Evolutionary conservation across 2,113 vertebrate genomes (phyloP).

Genomic region (Brachyhypopomus occidentalis): DNA sequence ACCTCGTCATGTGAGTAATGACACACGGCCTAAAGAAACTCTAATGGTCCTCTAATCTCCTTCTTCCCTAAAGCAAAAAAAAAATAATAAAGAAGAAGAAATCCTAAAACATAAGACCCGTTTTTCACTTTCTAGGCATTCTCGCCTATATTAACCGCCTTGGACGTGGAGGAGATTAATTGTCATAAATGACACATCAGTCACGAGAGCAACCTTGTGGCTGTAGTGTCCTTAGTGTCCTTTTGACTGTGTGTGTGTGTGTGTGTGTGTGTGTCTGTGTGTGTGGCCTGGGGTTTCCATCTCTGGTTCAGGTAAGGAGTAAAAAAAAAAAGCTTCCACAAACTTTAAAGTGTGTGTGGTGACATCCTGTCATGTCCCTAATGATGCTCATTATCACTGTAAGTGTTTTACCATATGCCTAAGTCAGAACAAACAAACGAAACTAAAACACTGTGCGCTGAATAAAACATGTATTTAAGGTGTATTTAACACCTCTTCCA

Average conservation of each 20-base stretch:
- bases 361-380: neutral
- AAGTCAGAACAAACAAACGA: neutral
- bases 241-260: neutral
- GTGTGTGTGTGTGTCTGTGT: too few relatives aligned
- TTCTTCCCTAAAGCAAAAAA: slow-evolving; percentile 34
- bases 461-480: neutral
- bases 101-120: slow-evolving; percentile 31
- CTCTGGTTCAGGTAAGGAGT: neutral
- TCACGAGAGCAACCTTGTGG: slow-evolving; percentile 29
- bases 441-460: neutral
- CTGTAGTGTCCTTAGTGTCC: slow-evolving; percentile 14
- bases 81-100: neutral
- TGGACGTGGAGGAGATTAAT: slow-evolving; percentile 50
- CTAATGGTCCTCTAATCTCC: slow-evolving; percentile 56
- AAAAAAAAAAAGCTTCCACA: neutral
- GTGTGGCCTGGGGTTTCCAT: slow-evolving; percentile 2
- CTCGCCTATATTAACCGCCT: slow-evolving; percentile 47
- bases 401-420: neutral
- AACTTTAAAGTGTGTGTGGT: neutral
- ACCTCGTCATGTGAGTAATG: slow-evolving; percentile 56
- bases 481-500: neutral
- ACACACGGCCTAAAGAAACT: slow-evolving; percentile 51
- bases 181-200: slow-evolving; percentile 46
- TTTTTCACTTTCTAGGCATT: slow-evolving; percentile 51
- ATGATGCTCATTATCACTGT: neutral